Base-by-base conservation (phyloP, 2,888 invertebrate genomes). In the Dynastes tityus region DNA sequence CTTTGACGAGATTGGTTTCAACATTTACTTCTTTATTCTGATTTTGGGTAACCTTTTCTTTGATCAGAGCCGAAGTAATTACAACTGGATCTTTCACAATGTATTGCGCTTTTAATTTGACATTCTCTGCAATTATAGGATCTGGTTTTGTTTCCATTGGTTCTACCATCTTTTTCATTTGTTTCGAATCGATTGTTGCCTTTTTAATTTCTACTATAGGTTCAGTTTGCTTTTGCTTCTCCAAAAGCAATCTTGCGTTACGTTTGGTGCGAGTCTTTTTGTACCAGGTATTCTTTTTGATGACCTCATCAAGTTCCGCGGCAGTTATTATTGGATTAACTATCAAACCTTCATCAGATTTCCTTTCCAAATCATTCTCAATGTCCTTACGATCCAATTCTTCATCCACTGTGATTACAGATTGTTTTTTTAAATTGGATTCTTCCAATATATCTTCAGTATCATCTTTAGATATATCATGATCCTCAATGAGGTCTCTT, bases 221-320 rank as follows among this genome's bases (percentile, higher is more conserved):
- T 16, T 55, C n/a, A 9, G 55, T 55, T 16, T n/a, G 4, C n/a
- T 13, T 3, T 5, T 55, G 9, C 3, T 9, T 5, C 22, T 55
- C 65, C 3, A 40, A 40, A 65, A 8, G 4, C 40, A 37, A 22
- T 45, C 16, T 65, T 6, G 22, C 22, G 27, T 63, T 63, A 13
- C 63, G 63, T 63, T n/a, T 63, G 9, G 2, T 63, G 22, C 13
- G 9, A 32, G 29, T 0, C 29, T 68, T 68, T 51, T 68, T 68
- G 29, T 68, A 68, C 29, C 51, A 29, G 0, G 29, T 11, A 53
- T 68, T 68, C 11, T 51, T 68, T 40, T 51, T 68, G n/a, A 68
- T 68, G 11, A 40, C 51, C 13, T 68, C 68, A 5, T 68, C 68
- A 13, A 68, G 49, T 68, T 13, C 11, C 0, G 68, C 29, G 1